Conservation (phyloP, 2,888 invertebrate species). For the Eutolmus rufibarbis region DNA sequence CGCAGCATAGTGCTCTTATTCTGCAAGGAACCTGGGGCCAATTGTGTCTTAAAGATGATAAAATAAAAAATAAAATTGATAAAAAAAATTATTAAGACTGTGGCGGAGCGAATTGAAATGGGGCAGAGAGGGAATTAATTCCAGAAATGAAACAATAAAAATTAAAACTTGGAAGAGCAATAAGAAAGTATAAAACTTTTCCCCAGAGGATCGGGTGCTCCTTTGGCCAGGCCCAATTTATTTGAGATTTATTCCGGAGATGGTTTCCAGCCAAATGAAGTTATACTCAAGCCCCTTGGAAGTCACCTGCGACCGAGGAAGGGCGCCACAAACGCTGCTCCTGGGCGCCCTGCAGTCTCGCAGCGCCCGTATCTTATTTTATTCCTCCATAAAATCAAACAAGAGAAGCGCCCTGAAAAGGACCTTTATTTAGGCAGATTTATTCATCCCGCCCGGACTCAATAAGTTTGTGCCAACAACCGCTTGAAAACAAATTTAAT, state of each 20-base stretch:
- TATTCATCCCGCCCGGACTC: conserved; percentile 24
- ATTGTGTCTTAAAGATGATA: background rate
- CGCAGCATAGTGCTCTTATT: background rate
- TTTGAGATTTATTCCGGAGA: background rate
- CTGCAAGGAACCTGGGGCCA: background rate
- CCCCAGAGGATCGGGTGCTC: background rate
- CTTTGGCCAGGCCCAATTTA: background rate
- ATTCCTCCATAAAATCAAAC: conserved; percentile 24
- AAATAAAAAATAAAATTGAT: background rate
- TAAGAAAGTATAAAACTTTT: background rate
- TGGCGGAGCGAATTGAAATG: background rate
- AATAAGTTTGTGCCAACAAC: conserved; percentile 40
- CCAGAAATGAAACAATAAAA: background rate
- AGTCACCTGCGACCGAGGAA: background rate
- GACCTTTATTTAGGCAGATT: conserved; percentile 36
- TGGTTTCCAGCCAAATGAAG: conserved; percentile 2
- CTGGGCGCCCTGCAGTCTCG: background rate
- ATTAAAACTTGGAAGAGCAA: background rate
- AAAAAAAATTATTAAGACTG: background rate
- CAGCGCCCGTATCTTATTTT: conserved; percentile 15
- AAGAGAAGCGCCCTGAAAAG: background rate
- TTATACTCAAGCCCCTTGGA: background rate
- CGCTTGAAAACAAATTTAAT: conserved; percentile 37
- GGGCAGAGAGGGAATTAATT: background rate
- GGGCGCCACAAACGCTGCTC: background rate